Conservation (phyloP, 2,113 vertebrate genomes). For the Gallinago jamesoni region DNA sequence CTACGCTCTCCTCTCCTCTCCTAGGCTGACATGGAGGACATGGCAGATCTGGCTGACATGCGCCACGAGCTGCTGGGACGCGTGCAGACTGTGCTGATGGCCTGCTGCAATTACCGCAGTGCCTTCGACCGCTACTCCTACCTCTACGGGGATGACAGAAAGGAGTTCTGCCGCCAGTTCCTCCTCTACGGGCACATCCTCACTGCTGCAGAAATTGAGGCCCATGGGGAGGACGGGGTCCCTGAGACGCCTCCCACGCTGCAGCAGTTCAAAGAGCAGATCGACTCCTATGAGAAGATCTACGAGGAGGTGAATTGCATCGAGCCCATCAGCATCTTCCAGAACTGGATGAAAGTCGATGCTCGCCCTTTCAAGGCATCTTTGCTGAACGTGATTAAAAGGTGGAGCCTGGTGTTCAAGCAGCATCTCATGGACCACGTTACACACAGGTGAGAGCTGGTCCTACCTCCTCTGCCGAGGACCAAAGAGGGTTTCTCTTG, state of each 20-base stretch:
- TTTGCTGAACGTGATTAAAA: conserved; percentile 86
- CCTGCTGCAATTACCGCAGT: conserved; percentile 72
- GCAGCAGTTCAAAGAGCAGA: conserved; percentile 81
- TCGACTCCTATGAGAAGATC: conserved; percentile 87
- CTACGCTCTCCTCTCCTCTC: neutral
- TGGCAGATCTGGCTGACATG: conserved; percentile 74
- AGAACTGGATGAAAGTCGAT: conserved; percentile 87
- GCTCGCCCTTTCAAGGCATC: conserved; percentile 80
- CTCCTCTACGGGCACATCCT: conserved; percentile 79
- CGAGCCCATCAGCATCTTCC: conserved; percentile 78
- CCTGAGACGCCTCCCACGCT: conserved; percentile 80
- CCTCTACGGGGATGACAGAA: conserved; percentile 84
- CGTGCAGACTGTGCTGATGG: conserved; percentile 21
- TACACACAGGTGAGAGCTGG: conserved; percentile 82
- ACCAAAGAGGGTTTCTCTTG: neutral
- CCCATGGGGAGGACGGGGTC: conserved; percentile 57
- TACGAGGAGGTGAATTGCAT: conserved; percentile 81
- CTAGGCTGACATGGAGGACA: conserved; percentile 87
- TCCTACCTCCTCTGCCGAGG: neutral
- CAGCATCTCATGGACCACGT: conserved; percentile 91
- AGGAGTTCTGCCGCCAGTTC: conserved; percentile 86
- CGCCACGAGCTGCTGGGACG: conserved; percentile 77
- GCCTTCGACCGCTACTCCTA: conserved; percentile 80
- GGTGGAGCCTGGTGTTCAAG: conserved; percentile 94
- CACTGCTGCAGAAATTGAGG: conserved; percentile 75